Conservation (phyloP, 2,797 vertebrate species). For the Myotis daubentonii region DNA sequence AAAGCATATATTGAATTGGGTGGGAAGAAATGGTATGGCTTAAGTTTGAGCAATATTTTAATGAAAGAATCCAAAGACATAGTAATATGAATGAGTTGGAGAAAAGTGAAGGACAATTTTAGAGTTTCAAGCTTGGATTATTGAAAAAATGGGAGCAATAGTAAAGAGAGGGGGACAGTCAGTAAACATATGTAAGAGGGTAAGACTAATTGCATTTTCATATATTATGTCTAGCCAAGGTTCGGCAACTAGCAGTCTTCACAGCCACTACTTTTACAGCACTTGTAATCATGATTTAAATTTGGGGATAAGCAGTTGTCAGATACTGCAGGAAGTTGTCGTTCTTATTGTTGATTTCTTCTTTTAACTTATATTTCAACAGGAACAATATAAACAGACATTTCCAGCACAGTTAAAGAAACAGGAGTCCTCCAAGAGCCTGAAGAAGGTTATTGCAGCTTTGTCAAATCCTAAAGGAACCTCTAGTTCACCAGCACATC, state of each 20-base stretch:
- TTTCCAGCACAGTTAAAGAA: slow-evolving; percentile 89
- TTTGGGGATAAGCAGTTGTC: background rate
- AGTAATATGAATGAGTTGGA: background rate
- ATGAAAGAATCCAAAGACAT: slow-evolving; percentile 2
- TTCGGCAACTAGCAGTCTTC: background rate
- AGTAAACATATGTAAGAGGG: background rate
- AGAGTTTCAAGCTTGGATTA: background rate
- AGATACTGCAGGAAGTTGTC: slow-evolving; percentile 51
- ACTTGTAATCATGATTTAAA: background rate
- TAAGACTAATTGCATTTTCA: background rate
- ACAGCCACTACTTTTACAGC: background rate
- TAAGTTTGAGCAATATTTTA: slow-evolving; percentile 29
- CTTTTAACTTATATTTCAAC: slow-evolving; percentile 82
- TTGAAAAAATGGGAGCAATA: background rate
- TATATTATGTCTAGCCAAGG: background rate
- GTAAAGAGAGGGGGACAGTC: background rate
- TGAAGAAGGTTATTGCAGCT: slow-evolving; percentile 88
- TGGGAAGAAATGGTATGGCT: background rate
- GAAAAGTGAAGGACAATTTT: background rate
- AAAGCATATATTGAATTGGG: background rate
- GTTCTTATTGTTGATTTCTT: slow-evolving; percentile 56
- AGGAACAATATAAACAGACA: slow-evolving; percentile 90
- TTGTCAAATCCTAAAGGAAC: slow-evolving; percentile 86
- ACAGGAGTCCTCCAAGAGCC: slow-evolving; percentile 91
- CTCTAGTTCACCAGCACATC: slow-evolving; percentile 86